A percentile compares a stretch with the other conserved stretches of the same genome.
These are phyloP conservation scores for Drusus annulatus DNA, from an alignment of 1,140 invertebrate genomes.

Conservation along the genomic window DNA sequence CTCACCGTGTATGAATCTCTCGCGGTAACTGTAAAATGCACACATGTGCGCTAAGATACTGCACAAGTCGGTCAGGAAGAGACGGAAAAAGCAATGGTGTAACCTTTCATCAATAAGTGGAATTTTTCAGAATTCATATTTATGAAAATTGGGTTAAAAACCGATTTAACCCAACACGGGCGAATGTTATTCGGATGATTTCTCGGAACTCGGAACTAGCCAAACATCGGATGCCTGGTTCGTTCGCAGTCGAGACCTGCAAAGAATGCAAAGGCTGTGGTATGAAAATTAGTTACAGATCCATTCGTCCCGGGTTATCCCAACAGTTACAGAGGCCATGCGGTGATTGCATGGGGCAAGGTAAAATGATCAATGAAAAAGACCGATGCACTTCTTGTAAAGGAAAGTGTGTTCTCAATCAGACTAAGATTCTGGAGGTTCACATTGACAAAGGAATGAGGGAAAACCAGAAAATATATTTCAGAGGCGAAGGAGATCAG, in stretches of 20 bases:
- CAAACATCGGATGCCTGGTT: no score
- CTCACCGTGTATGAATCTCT: no score
- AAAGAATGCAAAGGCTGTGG: slow-evolving; percentile 84
- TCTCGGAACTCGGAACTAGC: no score
- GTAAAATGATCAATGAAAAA: slow-evolving; percentile 85
- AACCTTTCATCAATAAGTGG: no score
- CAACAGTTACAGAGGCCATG: slow-evolving; percentile 88
- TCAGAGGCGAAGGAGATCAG: slow-evolving; percentile 92
- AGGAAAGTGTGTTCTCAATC: slow-evolving; percentile 85
- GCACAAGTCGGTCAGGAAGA: no score
- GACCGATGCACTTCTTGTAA: slow-evolving; percentile 86
- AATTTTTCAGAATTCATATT: no score
- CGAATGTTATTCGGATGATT: no score
- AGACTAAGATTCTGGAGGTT: slow-evolving; percentile 89
- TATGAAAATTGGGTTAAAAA: no score
- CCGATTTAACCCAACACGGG: no score
- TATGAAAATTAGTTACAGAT: slow-evolving; percentile 78
- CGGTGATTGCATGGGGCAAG: slow-evolving; percentile 78
- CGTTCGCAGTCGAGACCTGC: slow-evolving; percentile 82
- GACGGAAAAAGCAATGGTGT: no score
- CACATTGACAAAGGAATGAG: slow-evolving; percentile 94
- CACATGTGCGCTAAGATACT: no score
- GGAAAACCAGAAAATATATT: slow-evolving; percentile 89
- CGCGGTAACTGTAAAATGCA: no score
- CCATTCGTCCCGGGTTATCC: slow-evolving; percentile 86